Conservation (phyloP, 1,140 invertebrate species). For the Zaprionus kolodkinae region DNA sequence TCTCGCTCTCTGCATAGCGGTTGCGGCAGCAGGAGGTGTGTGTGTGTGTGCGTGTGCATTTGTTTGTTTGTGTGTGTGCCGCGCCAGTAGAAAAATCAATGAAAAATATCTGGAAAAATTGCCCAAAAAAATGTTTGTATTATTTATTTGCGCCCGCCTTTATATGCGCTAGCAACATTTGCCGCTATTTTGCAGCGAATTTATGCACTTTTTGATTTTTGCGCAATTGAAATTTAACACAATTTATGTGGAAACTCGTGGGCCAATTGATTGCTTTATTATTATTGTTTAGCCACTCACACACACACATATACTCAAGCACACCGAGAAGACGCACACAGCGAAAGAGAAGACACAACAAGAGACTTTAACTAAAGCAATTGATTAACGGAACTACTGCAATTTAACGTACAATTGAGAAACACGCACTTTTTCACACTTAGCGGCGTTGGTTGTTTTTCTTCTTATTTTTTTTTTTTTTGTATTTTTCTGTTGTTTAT, state of each 20-base stretch:
- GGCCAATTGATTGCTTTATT: conserved; percentile 52
- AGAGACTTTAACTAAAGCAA: conserved; percentile 29
- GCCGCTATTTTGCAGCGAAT: conserved; percentile 4
- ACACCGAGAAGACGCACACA: neutral
- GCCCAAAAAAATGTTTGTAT: conserved; percentile 56
- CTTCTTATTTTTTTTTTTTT: conserved; percentile 9
- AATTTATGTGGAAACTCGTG: conserved; percentile 33
- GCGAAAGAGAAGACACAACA: conserved; percentile 7
- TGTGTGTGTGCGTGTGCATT: conserved; percentile 5
- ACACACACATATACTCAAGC: conserved; percentile 9
- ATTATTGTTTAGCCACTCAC: conserved; percentile 47
- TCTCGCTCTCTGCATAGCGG: conserved; percentile 22
- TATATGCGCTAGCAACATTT: neutral
- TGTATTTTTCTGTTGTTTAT: conserved; percentile 16
- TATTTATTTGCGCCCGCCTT: conserved; percentile 51
- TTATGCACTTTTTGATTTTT: conserved; percentile 18
- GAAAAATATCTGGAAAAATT: conserved; percentile 79
- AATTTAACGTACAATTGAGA: conserved; percentile 28
- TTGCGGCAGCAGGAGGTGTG: conserved; percentile 43
- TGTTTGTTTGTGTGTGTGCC: conserved; percentile 27
- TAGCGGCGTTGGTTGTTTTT: conserved; percentile 17
- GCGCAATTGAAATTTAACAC: conserved; percentile 21
- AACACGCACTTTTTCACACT: conserved; percentile 38
- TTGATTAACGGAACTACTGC: conserved; percentile 28
- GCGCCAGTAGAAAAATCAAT: conserved; percentile 79